phyloP scores from a whole-genome alignment of 2,888 invertebrate species.

The Nomada flava region DNA sequence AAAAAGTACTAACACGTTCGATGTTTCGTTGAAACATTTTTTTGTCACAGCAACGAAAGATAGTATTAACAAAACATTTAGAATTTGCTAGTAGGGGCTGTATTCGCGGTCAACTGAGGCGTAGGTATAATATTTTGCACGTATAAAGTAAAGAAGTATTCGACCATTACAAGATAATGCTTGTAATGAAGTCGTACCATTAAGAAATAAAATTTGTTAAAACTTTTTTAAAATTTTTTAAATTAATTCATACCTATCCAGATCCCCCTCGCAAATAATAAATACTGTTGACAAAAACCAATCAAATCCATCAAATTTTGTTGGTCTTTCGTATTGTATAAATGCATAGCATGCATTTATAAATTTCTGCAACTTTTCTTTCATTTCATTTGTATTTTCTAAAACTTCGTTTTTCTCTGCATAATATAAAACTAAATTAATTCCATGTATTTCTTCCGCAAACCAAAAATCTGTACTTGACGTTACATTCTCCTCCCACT shows the following conservation, averaged over 20 bases:
- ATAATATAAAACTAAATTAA: conserved; percentile 77
- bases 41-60: background rate
- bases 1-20: conserved; percentile 10
- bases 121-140: conserved; percentile 6
- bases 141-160: conserved; percentile 21
- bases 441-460: conserved; percentile 78
- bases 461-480: conserved; percentile 75
- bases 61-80: conserved; percentile 13
- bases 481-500: conserved; percentile 74
- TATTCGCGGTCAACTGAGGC: conserved; percentile 82
- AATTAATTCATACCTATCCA: conserved; percentile 74
- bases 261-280: conserved; percentile 77
- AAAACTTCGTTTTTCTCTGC: conserved; percentile 74
- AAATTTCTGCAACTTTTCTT: conserved; percentile 76
- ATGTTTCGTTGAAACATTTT: conserved; percentile 9
- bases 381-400: conserved; percentile 62
- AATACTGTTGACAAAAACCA: conserved; percentile 82
- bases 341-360: conserved; percentile 76
- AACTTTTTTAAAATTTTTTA: background rate
- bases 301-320: conserved; percentile 78
- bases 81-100: conserved; percentile 24
- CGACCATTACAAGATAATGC: background rate
- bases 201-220: background rate
- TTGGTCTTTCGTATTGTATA: conserved; percentile 75
- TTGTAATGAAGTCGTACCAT: background rate